Evolutionary conservation across 23 tunicate species (phyloP).

Genomic region (Botrylloides violaceus): DNA sequence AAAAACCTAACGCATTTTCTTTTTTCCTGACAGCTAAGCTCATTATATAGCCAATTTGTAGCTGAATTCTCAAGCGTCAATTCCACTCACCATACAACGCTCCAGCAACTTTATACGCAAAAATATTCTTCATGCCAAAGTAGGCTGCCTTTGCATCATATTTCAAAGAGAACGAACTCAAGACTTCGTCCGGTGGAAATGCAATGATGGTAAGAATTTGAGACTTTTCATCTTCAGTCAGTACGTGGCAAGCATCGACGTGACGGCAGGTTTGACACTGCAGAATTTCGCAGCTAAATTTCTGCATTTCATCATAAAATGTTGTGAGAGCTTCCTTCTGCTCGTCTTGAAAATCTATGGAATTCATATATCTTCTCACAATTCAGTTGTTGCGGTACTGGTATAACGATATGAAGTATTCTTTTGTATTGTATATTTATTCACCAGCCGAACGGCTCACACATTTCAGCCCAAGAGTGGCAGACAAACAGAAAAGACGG

Average conservation of each 20-base stretch:
- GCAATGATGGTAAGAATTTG: background rate
- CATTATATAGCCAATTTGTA: no score
- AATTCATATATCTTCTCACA: no score
- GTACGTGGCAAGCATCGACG: background rate
- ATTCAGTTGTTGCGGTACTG: no score
- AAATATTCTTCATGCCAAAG: background rate
- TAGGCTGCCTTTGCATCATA: background rate
- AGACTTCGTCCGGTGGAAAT: background rate
- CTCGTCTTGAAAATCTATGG: background rate
- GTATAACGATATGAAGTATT: no score
- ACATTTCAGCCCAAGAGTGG: no score
- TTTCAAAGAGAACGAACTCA: background rate
- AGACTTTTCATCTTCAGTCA: background rate
- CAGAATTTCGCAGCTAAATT: background rate
- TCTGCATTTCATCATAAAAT: background rate
- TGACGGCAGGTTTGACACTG: background rate
- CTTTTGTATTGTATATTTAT: no score
- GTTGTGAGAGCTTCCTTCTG: background rate
- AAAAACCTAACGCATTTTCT: no score
- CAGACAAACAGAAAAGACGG: no score
- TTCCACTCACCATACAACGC: background rate
- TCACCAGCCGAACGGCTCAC: no score
- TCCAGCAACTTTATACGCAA: background rate
- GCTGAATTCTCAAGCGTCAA: no score
- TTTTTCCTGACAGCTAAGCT: no score